Conservation (phyloP, 2,797 vertebrate species). For the Tragopan temminckii region DNA sequence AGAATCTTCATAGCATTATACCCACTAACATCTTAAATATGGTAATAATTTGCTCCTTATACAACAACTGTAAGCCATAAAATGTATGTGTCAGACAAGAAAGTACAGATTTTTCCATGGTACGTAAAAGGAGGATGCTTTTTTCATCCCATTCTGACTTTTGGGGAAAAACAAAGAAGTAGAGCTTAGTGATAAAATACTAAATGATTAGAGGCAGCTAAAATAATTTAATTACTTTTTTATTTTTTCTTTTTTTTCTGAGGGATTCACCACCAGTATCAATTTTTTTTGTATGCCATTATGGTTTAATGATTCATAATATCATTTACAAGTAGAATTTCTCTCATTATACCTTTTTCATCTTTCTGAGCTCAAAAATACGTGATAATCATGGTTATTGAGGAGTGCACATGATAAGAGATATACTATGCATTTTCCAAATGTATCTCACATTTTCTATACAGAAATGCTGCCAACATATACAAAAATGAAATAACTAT, state of each 20-base stretch:
- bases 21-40: constrained; percentile 66
- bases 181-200: background rate
- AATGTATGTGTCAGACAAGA: constrained; percentile 32
- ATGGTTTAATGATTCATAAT: background rate
- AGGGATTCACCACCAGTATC: background rate
- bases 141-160: constrained; percentile 33
- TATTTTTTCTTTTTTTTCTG: background rate
- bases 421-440: background rate
- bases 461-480: background rate
- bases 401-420: background rate
- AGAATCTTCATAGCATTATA: constrained; percentile 58
- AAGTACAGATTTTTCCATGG: constrained; percentile 20
- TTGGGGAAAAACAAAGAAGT: background rate
- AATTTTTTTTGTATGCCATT: background rate
- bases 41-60: constrained; percentile 68
- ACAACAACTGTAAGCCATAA: constrained; percentile 29
- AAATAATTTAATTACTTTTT: background rate
- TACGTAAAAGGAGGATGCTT: constrained; percentile 46
- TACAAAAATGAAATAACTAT: background rate
- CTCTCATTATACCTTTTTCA: background rate
- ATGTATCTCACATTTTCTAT: background rate
- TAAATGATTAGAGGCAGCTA: background rate
- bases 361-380: background rate
- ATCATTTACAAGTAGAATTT: background rate
- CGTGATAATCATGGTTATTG: background rate